These are phyloP conservation scores for Ia io DNA, from an alignment of 2,113 vertebrate species.

Conservation along the genomic window DNA sequence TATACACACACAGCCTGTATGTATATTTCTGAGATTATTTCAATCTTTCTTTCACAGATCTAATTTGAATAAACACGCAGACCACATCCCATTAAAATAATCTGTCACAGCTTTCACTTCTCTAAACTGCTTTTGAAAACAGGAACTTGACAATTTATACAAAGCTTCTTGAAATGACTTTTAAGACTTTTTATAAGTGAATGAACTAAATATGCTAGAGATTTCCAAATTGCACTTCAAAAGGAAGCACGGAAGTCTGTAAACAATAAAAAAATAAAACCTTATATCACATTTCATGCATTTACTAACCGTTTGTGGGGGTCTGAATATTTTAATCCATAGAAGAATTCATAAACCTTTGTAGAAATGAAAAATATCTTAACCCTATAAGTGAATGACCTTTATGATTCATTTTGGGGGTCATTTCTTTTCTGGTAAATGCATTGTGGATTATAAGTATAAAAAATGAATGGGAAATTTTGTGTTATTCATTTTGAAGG, in stretches of 20 bases:
- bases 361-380: conserved; percentile 56
- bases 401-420: conserved; percentile 78
- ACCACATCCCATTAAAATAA: conserved; percentile 69
- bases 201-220: not conserved
- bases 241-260: conserved; percentile 54
- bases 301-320: conserved; percentile 49
- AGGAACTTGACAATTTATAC: conserved; percentile 66
- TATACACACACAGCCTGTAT: not conserved
- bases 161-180: conserved; percentile 58
- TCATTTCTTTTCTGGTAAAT: conserved; percentile 75
- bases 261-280: conserved; percentile 50
- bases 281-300: conserved; percentile 45
- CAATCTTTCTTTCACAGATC: conserved; percentile 65
- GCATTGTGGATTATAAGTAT: conserved; percentile 72
- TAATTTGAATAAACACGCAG: conserved; percentile 69
- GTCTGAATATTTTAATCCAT: conserved; percentile 48
- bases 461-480: conserved; percentile 74
- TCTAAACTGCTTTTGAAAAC: conserved; percentile 60
- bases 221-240: conserved; percentile 68
- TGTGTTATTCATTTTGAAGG: conserved; percentile 75
- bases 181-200: conserved; percentile 14
- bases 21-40: conserved; percentile 39
- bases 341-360: conserved; percentile 54
- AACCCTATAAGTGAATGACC: conserved; percentile 70
- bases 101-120: conserved; percentile 70